These are phyloP conservation scores for Trachymyrmex septentrionalis DNA, from an alignment of 1,140 invertebrate genomes.

Conservation along the genomic window DNA sequence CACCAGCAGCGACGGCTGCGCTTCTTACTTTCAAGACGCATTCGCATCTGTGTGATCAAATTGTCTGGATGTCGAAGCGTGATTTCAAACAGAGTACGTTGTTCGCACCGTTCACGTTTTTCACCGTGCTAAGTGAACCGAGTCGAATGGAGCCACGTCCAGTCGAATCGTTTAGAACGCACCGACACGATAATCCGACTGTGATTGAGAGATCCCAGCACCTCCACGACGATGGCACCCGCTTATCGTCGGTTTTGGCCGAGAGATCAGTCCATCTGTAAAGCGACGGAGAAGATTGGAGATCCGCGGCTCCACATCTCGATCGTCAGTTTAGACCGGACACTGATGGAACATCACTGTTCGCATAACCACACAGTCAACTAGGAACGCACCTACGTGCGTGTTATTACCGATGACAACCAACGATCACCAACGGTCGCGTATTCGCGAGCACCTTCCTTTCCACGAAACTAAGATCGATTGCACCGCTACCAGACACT, in stretches of 20 bases:
- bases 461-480: conserved; percentile 28
- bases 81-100: conserved; percentile 14
- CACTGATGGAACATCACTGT: neutral
- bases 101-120: conserved; percentile 25
- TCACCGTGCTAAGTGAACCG: conserved; percentile 14
- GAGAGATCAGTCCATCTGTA: conserved; percentile 14
- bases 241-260: neutral
- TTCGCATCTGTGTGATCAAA: conserved; percentile 77
- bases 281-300: neutral
- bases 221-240: neutral
- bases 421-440: conserved; percentile 29
- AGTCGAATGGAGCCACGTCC: conserved; percentile 5
- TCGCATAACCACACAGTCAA: conserved; percentile 23
- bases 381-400: neutral
- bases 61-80: neutral
- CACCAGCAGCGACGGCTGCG: conserved; percentile 78
- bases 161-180: neutral
- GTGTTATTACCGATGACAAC: neutral
- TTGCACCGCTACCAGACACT: conserved; percentile 42
- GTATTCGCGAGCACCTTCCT: conserved; percentile 25
- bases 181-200: neutral
- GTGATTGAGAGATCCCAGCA: neutral
- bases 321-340: conserved; percentile 5
- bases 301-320: conserved; percentile 35
- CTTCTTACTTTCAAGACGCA: conserved; percentile 50